Evolutionary conservation across 2,888 invertebrate species (phyloP), one percentile per base, ranked within the genome.

Genomic region (Diarsia rubi): DNA sequence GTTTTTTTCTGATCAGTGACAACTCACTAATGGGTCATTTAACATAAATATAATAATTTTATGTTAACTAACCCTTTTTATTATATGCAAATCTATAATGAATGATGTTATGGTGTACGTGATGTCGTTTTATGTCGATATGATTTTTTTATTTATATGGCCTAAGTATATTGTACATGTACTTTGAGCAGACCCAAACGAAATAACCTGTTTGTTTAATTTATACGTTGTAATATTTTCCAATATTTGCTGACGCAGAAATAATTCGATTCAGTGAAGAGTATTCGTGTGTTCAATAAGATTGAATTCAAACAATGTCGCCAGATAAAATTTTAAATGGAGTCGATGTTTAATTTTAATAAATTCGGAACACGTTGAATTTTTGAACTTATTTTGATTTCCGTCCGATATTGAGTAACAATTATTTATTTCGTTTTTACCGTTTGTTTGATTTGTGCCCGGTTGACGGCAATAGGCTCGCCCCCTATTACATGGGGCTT

Each of bases 191-290:
- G 42, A 62, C 11, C 14, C 19, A 54, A 44, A 49, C 9, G 24
- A 42, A 62, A 49, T 14, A 16, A 31, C 3, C 21, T n/a, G n/a
- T 81, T 81, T 54, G 47, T 24, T 66, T 66, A 44, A 78, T 66
- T 75, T 66, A 44, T 52, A 16, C 14, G 59, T 49, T 67, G 31
- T 49, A 59, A 57, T 77, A 11, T 64, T 82, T 68, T 66, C 52
- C 63, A 77, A 77, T 76, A 78, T 67, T 82, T 49, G 21, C 63
- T 44, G 54, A 81, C n/a, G n/a, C 57, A 59, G 44, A 77, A 68
- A 64, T 54, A 44, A 78, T 66, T 66, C 37, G 65, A 62, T 54
- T 66, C 66, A 66, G 31, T 65, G 81, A 78, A 81, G 60, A 81
- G 74, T 63, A 24, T 57, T 57, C 62, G 47, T 81, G 60, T 78